Percentiles rank a stretch among this genome's conserved stretches.
These are phyloP conservation scores for Philereme transversata DNA, from an alignment of 2,888 invertebrate species.

Conservation along the genomic window DNA sequence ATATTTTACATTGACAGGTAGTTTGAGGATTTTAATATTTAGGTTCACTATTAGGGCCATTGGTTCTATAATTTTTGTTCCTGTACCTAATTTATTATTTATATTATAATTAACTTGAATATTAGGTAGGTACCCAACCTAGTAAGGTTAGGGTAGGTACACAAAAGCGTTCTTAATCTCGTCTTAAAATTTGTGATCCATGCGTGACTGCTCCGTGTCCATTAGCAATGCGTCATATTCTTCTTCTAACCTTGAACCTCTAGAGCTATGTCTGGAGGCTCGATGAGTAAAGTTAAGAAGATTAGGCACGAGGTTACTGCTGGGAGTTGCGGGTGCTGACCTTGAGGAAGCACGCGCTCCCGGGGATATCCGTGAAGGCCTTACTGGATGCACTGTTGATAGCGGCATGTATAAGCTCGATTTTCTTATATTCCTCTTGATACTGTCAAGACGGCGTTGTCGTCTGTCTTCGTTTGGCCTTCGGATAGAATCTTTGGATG, in stretches of 20 bases:
- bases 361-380: conserved; percentile 66
- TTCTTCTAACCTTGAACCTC: conserved; percentile 73
- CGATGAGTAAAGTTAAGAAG: conserved; percentile 85
- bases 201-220: conserved; percentile 63
- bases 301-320: conserved; percentile 87
- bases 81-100: conserved; percentile 26
- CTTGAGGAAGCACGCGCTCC: conserved; percentile 87
- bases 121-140: conserved; percentile 24
- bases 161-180: conserved; percentile 8
- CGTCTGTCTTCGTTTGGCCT: conserved; percentile 83
- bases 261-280: conserved; percentile 75
- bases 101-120: conserved; percentile 20
- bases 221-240: conserved; percentile 87
- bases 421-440: conserved; percentile 76
- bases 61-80: neutral
- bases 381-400: conserved; percentile 63
- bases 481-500: conserved; percentile 88
- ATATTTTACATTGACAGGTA: conserved; percentile 48
- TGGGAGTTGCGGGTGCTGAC: conserved; percentile 92
- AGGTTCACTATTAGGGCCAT: too few species aligned
- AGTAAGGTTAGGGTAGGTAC: conserved; percentile 5
- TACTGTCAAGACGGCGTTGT: conserved; percentile 67
- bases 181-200: conserved; percentile 72
- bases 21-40: conserved; percentile 6
- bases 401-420: conserved; percentile 89